phyloP scores from a whole-genome alignment of 2,797 vertebrate species.

The Eulemur albifrons region DNA sequence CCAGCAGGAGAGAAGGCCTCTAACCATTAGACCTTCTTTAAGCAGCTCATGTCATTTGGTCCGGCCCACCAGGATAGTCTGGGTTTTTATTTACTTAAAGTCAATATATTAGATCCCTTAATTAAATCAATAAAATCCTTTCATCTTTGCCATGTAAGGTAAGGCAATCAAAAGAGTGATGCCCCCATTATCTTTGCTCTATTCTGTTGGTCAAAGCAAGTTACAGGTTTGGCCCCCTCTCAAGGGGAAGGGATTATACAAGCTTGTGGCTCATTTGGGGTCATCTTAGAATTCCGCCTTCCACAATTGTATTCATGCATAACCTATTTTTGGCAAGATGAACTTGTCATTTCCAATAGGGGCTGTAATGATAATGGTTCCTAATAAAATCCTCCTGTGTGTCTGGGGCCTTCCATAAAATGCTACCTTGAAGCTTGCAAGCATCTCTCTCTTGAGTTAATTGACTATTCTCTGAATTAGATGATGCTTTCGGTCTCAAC shows the following conservation, averaged over 20 bases:
- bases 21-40: neutral
- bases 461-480: neutral
- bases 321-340: neutral
- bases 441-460: neutral
- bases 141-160: neutral
- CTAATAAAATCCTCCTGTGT: slow-evolving; percentile 6
- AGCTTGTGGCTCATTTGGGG: neutral
- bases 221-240: neutral
- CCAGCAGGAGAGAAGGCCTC: neutral
- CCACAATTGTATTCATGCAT: neutral
- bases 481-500: neutral
- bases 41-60: neutral
- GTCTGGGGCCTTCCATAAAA: neutral
- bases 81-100: neutral
- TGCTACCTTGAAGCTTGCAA: neutral
- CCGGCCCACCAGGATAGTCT: neutral
- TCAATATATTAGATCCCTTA: neutral
- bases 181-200: neutral
- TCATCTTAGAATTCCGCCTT: neutral
- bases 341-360: neutral
- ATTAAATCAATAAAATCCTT: neutral
- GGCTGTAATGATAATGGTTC: neutral
- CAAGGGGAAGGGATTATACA: neutral
- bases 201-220: neutral
- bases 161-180: neutral